Percentiles rank a stretch among this genome's conserved stretches.
These are phyloP conservation scores for Montipora cactus DNA, from an alignment of 64 coral and sea anemone genomes.

Conservation along the genomic window DNA sequence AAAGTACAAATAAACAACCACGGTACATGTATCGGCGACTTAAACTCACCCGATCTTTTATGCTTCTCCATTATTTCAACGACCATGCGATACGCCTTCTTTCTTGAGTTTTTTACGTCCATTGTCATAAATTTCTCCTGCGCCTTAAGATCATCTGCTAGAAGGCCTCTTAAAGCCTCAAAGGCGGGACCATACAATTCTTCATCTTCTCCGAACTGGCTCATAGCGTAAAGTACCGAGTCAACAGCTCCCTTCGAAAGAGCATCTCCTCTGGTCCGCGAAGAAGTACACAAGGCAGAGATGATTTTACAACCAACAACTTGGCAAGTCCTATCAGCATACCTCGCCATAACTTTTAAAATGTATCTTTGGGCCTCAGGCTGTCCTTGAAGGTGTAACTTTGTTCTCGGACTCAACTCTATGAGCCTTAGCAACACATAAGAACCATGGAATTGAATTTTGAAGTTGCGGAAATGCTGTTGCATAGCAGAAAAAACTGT, in stretches of 20 bases:
- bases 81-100: constrained; percentile 46
- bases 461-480: neutral
- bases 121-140: constrained; percentile 52
- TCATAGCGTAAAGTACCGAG: constrained; percentile 49
- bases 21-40: too few species aligned
- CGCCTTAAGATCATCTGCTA: neutral
- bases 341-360: constrained; percentile 30
- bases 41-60: constrained; percentile 43
- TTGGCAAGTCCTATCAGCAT: constrained; percentile 24
- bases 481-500: constrained; percentile 28
- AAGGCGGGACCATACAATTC: constrained; percentile 61
- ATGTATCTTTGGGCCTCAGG: constrained; percentile 3
- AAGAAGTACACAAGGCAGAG: constrained; percentile 8
- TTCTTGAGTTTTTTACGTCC: constrained; percentile 25
- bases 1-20: too few species aligned
- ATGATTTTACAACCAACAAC: constrained; percentile 60
- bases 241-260: constrained; percentile 2
- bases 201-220: constrained; percentile 49
- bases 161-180: constrained; percentile 26
- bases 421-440: constrained; percentile 37
- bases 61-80: constrained; percentile 52
- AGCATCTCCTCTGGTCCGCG: constrained; percentile 11
- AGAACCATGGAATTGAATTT: constrained; percentile 47
- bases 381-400: neutral
- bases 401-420: neutral